Conservation (phyloP, 2,113 vertebrate species). For the Embiotoca jacksoni region DNA sequence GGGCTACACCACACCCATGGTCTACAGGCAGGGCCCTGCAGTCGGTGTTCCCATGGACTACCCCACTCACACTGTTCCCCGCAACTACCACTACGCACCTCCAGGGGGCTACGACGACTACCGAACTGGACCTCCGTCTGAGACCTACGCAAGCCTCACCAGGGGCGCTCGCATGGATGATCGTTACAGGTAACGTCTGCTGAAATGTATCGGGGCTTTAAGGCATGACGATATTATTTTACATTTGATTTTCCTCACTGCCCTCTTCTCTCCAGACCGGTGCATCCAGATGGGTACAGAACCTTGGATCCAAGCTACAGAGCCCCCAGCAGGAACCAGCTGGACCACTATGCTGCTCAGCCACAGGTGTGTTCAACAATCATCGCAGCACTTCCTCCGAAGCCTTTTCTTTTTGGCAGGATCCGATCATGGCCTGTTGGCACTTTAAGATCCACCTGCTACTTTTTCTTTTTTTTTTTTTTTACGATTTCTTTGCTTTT, state of each 20-base stretch:
- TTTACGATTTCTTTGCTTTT: too few relatives aligned
- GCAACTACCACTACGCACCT: conserved; percentile 94
- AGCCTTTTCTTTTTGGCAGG: background rate
- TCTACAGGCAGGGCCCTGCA: conserved; percentile 84
- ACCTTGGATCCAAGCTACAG: conserved; percentile 89
- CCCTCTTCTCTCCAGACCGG: conserved; percentile 63
- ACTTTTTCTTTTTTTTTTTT: too few relatives aligned
- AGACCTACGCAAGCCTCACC: conserved; percentile 90
- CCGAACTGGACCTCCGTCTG: conserved; percentile 79
- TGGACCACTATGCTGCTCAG: conserved; percentile 94
- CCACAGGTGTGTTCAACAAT: conserved; percentile 78
- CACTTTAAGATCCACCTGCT: background rate
- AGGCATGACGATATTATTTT: background rate
- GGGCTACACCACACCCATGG: conserved; percentile 87
- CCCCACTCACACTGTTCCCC: conserved; percentile 91
- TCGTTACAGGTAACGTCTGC: conserved; percentile 85
- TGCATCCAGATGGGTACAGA: conserved; percentile 83
- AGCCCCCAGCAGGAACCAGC: conserved; percentile 89
- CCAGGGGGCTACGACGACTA: conserved; percentile 87
- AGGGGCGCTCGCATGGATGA: conserved; percentile 91
- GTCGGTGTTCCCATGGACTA: conserved; percentile 82
- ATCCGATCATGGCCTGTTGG: too few relatives aligned
- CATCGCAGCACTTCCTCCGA: background rate
- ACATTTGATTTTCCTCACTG: background rate
- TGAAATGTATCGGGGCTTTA: background rate